Conservation (phyloP, 2,888 invertebrate species). For the Acrobasis suavella region DNA sequence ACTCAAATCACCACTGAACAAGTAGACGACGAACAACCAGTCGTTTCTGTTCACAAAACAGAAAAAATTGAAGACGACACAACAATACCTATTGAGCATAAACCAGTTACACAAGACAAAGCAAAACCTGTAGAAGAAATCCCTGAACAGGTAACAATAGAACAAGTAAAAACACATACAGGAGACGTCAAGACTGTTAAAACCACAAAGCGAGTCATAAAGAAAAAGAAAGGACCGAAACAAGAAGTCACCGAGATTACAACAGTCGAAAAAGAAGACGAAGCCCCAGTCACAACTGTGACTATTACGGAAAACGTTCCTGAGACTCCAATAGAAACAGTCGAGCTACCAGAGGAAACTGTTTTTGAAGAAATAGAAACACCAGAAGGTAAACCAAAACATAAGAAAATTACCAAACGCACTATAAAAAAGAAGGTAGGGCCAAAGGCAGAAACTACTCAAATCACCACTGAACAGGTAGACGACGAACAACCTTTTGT, state of each 20-base stretch:
- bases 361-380: conserved; percentile 51
- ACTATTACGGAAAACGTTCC: conserved; percentile 7
- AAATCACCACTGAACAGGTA: conserved; percentile 30
- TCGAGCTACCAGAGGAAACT: conserved; percentile 40
- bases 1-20: conserved; percentile 25
- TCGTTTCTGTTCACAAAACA: conserved; percentile 9
- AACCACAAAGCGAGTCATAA: conserved; percentile 37
- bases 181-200: conserved; percentile 43
- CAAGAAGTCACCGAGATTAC: conserved; percentile 40
- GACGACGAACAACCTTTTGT: conserved; percentile 41
- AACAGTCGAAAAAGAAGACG: conserved; percentile 38
- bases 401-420: conserved; percentile 48
- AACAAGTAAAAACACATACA: conserved; percentile 29
- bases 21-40: neutral
- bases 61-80: conserved; percentile 8
- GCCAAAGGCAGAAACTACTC: conserved; percentile 38
- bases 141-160: conserved; percentile 30
- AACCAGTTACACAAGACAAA: conserved; percentile 27
- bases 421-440: conserved; percentile 45
- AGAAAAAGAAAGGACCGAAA: conserved; percentile 39
- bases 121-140: conserved; percentile 32
- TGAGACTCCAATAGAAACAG: conserved; percentile 30
- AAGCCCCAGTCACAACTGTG: conserved; percentile 40
- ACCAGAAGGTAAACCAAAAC: conserved; percentile 38
- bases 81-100: neutral